Conservation (phyloP, 2,113 vertebrate species). For the Rutilus rutilus region DNA sequence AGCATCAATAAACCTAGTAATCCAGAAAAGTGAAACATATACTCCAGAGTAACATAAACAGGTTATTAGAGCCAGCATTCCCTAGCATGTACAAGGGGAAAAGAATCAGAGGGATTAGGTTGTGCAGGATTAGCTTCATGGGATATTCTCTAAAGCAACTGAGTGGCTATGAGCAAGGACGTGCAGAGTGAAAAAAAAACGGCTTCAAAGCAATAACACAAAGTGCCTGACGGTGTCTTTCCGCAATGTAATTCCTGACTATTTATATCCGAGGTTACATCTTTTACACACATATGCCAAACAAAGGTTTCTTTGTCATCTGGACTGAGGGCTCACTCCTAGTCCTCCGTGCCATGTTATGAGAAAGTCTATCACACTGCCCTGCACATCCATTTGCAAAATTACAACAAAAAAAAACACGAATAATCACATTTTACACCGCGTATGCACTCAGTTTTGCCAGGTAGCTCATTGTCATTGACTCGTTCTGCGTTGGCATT, state of each 20-base stretch:
- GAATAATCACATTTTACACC: background rate
- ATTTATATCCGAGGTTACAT: slow-evolving; percentile 52
- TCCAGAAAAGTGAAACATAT: background rate
- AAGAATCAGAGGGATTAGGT: slow-evolving; percentile 52
- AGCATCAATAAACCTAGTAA: background rate
- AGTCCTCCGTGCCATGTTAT: background rate
- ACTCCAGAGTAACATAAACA: slow-evolving; percentile 3
- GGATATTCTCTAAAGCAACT: slow-evolving; percentile 46
- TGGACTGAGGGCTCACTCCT: background rate
- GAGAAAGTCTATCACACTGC: slow-evolving; percentile 1
- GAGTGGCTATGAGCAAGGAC: slow-evolving; percentile 10
- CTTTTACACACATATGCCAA: slow-evolving; percentile 51
- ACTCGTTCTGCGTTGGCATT: background rate
- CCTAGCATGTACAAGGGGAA: slow-evolving; percentile 25
- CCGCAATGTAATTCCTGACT: background rate
- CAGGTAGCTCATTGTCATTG: background rate
- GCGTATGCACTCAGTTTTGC: background rate
- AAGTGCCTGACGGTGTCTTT: slow-evolving; percentile 1
- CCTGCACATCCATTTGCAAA: slow-evolving; percentile 7
- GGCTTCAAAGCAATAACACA: slow-evolving; percentile 14
- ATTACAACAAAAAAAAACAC: background rate
- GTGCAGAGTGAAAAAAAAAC: background rate
- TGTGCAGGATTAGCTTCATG: slow-evolving; percentile 54
- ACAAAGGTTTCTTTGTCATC: slow-evolving; percentile 63
- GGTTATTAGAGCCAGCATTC: slow-evolving; percentile 35